Conservation (phyloP, 2,113 vertebrate species). For the Patagioenas fasciata region DNA sequence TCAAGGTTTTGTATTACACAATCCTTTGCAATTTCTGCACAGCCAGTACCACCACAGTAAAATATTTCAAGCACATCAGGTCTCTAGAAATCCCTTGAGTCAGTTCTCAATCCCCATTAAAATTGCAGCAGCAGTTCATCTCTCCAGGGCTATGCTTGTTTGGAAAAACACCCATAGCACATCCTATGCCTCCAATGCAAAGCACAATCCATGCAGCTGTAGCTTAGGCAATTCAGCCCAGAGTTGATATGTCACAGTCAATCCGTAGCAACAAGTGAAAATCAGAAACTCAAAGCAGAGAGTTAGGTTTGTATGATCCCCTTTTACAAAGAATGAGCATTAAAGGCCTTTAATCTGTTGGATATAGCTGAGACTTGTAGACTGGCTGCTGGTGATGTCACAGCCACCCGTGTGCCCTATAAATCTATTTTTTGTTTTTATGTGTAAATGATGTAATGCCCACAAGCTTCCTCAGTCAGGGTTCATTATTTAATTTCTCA, state of each 20-base stretch:
- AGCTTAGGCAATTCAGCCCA: background rate
- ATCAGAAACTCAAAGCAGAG: background rate
- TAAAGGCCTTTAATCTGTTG: background rate
- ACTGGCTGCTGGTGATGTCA: conserved; percentile 3
- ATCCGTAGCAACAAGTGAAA: background rate
- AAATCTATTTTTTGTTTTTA: conserved; percentile 56
- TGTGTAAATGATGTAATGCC: conserved; percentile 49
- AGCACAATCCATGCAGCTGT: background rate
- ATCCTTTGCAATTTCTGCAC: background rate
- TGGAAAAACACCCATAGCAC: background rate
- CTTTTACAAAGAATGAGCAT: background rate
- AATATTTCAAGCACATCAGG: background rate
- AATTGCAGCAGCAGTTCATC: background rate
- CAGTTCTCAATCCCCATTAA: background rate
- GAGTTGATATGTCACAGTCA: background rate
- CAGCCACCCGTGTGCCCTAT: background rate
- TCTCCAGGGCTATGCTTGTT: background rate
- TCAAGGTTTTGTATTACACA: background rate
- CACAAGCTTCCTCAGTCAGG: background rate
- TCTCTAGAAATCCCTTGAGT: background rate
- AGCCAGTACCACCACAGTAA: background rate
- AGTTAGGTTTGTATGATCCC: background rate
- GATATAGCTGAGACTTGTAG: background rate
- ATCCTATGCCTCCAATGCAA: background rate
- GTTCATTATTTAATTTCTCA: conserved; percentile 57